Conservation (phyloP, 2,888 invertebrate genomes). For the Gnatocerus cornutus region DNA sequence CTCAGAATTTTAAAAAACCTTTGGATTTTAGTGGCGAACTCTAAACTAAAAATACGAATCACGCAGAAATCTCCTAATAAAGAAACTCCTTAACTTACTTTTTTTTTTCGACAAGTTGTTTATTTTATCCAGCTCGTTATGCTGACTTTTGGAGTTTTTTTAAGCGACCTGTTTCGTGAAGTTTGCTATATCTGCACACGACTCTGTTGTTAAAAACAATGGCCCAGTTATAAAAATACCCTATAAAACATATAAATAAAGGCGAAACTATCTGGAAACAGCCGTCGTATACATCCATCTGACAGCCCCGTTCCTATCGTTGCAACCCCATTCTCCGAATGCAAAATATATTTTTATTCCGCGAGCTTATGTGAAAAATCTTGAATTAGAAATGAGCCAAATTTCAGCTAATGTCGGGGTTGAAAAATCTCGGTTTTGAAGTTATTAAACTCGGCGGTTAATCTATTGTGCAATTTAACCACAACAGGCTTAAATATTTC, state of each 20-base stretch:
- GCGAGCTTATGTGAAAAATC: constrained; percentile 35
- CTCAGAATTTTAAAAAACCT: no score
- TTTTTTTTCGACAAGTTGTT: constrained; percentile 51
- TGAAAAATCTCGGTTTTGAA: constrained; percentile 17
- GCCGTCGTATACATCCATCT: constrained; percentile 1
- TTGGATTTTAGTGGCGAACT: no score
- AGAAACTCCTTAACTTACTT: constrained; percentile 50
- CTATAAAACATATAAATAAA: constrained; percentile 15
- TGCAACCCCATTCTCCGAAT: constrained; percentile 9
- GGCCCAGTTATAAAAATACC: constrained; percentile 19
- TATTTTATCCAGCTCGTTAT: constrained; percentile 52
- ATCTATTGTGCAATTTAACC: constrained; percentile 20
- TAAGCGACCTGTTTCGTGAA: constrained; percentile 15
- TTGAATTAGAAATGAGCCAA: constrained; percentile 37
- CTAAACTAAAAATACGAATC: background rate
- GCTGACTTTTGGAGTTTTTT: constrained; percentile 31
- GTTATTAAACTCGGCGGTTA: constrained; percentile 17
- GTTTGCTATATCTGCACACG: constrained; percentile 10
- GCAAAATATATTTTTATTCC: constrained; percentile 34
- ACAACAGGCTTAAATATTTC: constrained; percentile 21
- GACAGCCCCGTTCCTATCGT: background rate
- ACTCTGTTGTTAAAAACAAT: constrained; percentile 8
- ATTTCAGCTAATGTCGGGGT: constrained; percentile 17
- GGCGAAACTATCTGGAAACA: constrained; percentile 5
- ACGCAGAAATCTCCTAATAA: constrained; percentile 29